Evolutionary conservation across 2,113 vertebrate genomes (phyloP).

Genomic region (Castor canadensis): DNA sequence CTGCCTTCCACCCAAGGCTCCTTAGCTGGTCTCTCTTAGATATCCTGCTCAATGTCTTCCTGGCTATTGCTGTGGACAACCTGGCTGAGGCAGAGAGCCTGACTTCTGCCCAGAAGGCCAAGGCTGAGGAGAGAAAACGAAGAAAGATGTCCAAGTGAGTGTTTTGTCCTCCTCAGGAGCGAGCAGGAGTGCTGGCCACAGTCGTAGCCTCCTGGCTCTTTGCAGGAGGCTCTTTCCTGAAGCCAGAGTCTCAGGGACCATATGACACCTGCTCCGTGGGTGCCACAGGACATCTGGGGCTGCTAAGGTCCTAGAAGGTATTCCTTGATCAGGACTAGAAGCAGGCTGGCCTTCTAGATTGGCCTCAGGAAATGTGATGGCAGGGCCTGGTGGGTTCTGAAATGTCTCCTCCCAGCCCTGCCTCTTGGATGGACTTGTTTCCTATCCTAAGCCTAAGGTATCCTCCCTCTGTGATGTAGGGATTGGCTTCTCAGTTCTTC

Average conservation of each 20-base stretch:
- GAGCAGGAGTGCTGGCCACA: fast-evolving
- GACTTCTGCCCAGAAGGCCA: slow-evolving; percentile 96
- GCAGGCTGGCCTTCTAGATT: not conserved
- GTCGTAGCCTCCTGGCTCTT: too few relatives aligned
- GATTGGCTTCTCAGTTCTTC: not conserved
- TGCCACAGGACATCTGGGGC: fast-evolving
- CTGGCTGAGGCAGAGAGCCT: slow-evolving; percentile 96
- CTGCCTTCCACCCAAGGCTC: slow-evolving; percentile 57
- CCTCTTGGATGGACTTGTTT: not conserved
- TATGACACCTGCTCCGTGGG: too few relatives aligned
- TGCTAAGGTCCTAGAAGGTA: not conserved
- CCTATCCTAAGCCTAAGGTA: too few relatives aligned
- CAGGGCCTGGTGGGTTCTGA: too few relatives aligned
- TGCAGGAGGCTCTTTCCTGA: too few relatives aligned
- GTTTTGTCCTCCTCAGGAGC: fast-evolving
- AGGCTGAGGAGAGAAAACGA: slow-evolving; percentile 92
- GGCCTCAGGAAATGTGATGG: not conserved
- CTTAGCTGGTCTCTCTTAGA: slow-evolving; percentile 87
- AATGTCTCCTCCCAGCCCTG: too few relatives aligned
- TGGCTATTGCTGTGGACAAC: slow-evolving; percentile 98
- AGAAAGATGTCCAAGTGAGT: slow-evolving; percentile 91
- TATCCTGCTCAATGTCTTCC: slow-evolving; percentile 97
- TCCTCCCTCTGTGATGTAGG: not conserved
- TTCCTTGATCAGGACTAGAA: not conserved
- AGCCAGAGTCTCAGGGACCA: not conserved